phyloP scores from a whole-genome alignment of 2,888 invertebrate genomes.

The Oligia fasciuncula region DNA sequence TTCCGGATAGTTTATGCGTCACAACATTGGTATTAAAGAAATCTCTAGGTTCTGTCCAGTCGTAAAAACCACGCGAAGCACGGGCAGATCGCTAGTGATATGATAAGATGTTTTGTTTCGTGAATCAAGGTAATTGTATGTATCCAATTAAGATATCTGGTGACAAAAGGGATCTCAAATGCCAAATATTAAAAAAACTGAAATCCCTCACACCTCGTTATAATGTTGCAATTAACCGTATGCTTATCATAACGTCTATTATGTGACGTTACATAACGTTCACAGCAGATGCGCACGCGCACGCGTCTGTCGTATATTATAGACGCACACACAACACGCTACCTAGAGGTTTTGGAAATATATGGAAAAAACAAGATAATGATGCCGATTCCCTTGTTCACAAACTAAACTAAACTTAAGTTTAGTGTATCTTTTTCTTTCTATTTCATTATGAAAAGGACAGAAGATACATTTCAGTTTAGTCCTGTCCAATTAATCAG shows the following conservation, averaged over 20 bases:
- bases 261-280: conserved; percentile 57
- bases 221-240: conserved; percentile 42
- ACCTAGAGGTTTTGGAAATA: neutral
- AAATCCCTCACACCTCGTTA: conserved; percentile 9
- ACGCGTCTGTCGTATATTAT: conserved; percentile 8
- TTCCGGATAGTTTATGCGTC: no score
- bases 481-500: no score
- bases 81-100: no score
- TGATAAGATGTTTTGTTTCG: no score
- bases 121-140: neutral
- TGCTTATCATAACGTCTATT: conserved; percentile 51
- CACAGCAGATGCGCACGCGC: conserved; percentile 50
- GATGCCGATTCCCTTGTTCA: no score
- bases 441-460: no score
- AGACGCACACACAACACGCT: neutral
- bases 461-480: no score
- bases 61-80: no score
- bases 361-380: neutral
- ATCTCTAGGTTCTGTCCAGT: no score
- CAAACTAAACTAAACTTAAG: no score
- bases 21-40: no score
- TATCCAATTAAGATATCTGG: neutral
- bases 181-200: neutral
- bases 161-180: neutral
- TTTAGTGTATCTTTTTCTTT: no score